A percentile compares a stretch with the other conserved stretches of the same genome.
phyloP scores from a whole-genome alignment of 92 coral and sea anemone genomes.

The Actinernus sp. region DNA sequence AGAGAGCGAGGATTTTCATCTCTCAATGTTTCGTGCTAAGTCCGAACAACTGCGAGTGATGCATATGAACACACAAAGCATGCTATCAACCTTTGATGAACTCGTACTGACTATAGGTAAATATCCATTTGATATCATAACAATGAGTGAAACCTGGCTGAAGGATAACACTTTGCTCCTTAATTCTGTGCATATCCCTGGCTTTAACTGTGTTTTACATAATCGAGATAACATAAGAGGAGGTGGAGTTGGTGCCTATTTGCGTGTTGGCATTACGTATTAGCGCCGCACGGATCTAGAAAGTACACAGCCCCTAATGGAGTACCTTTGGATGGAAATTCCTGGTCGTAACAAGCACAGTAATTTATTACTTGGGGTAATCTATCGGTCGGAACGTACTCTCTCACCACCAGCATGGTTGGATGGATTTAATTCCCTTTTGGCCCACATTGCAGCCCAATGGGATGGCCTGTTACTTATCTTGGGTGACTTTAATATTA shows the following conservation, averaged over 20 bases:
- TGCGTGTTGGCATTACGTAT: slow-evolving; percentile 20
- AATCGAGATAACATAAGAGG: slow-evolving; percentile 35
- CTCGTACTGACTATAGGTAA: slow-evolving; percentile 19
- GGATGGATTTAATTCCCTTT: slow-evolving; percentile 27
- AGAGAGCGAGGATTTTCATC: slow-evolving; percentile 22
- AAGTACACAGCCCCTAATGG: slow-evolving; percentile 16
- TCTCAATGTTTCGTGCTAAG: slow-evolving; percentile 1
- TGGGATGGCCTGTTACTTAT: slow-evolving; percentile 60
- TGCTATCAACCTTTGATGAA: slow-evolving; percentile 44
- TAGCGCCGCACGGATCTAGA: slow-evolving; percentile 38
- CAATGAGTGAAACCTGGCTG: slow-evolving; percentile 55
- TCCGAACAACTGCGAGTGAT: slow-evolving; percentile 19
- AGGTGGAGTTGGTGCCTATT: slow-evolving; percentile 40
- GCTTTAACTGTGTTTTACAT: slow-evolving; percentile 17
- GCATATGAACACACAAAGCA: slow-evolving; percentile 39
- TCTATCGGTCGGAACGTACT: slow-evolving; percentile 50
- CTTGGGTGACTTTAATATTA: slow-evolving; percentile 51
- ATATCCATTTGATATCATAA: slow-evolving; percentile 38
- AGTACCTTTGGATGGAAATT: slow-evolving; percentile 45
- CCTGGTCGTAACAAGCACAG: slow-evolving; percentile 39
- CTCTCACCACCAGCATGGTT: slow-evolving; percentile 38
- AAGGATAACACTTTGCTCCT: slow-evolving; percentile 20
- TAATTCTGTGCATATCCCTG: slow-evolving; percentile 26
- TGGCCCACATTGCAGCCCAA: slow-evolving; percentile 14
- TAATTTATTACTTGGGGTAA: slow-evolving; percentile 37